Evolutionary conservation across 37 sponge, comb jelly and placozoan species (phyloP).

Genomic region (Agelas oroides): DNA sequence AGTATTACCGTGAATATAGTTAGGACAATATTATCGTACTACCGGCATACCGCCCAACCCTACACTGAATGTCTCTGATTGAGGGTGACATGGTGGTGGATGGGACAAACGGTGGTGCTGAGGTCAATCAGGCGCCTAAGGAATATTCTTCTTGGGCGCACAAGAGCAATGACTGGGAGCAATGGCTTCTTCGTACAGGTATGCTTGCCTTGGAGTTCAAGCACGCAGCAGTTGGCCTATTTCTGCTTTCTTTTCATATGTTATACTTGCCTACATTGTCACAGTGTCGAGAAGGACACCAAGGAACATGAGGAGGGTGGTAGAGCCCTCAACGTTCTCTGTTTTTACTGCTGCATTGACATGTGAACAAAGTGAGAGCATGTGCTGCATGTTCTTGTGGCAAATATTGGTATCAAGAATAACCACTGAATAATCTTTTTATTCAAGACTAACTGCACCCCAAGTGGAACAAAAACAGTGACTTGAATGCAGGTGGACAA

Average conservation of each 20-base stretch:
- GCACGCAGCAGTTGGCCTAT: no score
- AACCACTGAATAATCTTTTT: no score
- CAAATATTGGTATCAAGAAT: neutral
- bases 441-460: no score
- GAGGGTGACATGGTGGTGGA: slow-evolving; percentile 31
- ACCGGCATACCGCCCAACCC: no score
- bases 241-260: neutral
- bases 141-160: slow-evolving; percentile 35
- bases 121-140: slow-evolving; percentile 37
- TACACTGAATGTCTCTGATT: slow-evolving; percentile 43
- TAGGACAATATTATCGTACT: no score
- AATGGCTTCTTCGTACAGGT: slow-evolving; percentile 17
- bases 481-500: no score
- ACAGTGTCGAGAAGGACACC: neutral
- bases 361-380: neutral
- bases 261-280: neutral
- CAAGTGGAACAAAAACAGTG: no score
- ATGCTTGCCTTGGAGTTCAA: neutral
- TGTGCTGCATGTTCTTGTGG: neutral
- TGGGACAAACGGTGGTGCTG: neutral
- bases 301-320: neutral
- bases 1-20: no score
- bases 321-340: neutral
- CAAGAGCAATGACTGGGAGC: slow-evolving; percentile 26
- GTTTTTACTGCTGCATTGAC: neutral